phyloP scores from a whole-genome alignment of 1,140 invertebrate species.

The Oreohelix idahoensis region DNA sequence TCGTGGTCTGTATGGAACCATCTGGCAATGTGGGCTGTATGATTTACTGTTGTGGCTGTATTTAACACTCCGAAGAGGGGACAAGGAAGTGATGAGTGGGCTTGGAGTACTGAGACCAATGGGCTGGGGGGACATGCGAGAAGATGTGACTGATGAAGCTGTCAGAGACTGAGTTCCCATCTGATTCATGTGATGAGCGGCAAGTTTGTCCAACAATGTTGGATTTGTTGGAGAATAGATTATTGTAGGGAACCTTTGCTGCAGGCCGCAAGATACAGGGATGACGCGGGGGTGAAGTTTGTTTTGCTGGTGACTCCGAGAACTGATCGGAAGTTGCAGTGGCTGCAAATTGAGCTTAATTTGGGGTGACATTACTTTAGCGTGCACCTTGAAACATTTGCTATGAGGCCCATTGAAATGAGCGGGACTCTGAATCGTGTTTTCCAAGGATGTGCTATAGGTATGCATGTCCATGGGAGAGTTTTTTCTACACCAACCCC shows the following conservation, averaged over 20 bases:
- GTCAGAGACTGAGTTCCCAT: background rate
- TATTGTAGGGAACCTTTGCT: background rate
- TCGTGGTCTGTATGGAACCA: conserved; percentile 28
- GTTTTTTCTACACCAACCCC: conserved; percentile 8
- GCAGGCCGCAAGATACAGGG: conserved; percentile 1
- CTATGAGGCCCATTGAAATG: background rate
- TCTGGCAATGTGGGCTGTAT: conserved; percentile 20
- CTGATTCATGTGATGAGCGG: background rate
- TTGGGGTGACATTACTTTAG: background rate
- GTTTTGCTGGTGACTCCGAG: background rate
- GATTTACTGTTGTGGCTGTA: background rate
- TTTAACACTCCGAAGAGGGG: conserved; percentile 19
- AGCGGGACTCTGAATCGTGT: background rate
- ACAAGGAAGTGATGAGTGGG: conserved; percentile 34
- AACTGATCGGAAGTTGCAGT: conserved; percentile 13
- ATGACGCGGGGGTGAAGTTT: conserved; percentile 5
- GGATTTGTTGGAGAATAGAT: background rate
- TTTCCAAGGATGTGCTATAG: conserved; percentile 14
- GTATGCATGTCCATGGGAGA: conserved; percentile 32
- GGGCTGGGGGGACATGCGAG: conserved; percentile 1
- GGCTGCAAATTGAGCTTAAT: conserved; percentile 11
- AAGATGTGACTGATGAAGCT: background rate
- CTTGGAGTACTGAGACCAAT: background rate
- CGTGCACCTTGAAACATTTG: conserved; percentile 21
- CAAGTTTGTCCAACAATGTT: conserved; percentile 6